phyloP scores from a whole-genome alignment of 2,113 vertebrate genomes.

The Sturnira hondurensis region DNA sequence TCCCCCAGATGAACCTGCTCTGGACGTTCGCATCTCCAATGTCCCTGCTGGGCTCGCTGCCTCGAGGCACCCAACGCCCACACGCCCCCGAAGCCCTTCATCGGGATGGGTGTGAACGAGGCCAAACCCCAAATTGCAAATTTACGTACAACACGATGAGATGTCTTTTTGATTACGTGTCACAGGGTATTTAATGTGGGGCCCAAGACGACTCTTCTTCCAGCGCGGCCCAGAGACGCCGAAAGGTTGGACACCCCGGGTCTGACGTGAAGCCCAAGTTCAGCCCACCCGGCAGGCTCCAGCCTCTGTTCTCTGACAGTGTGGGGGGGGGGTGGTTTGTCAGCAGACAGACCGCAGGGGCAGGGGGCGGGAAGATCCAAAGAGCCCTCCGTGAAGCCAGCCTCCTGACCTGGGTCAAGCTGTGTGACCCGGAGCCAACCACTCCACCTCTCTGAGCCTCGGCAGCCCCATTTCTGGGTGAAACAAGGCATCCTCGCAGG shows the following conservation, averaged over 20 bases:
- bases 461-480: neutral
- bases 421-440: neutral
- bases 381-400: fast-evolving
- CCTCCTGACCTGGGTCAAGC: fast-evolving
- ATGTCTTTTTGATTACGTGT: too few relatives aligned
- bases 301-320: neutral
- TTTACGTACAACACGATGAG: too few relatives aligned
- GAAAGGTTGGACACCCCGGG: too few relatives aligned
- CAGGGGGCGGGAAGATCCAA: neutral
- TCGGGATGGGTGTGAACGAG: too few relatives aligned
- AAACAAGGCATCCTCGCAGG: neutral
- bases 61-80: fast-evolving
- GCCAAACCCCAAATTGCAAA: too few relatives aligned
- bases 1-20: neutral
- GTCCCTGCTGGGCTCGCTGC: neutral
- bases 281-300: neutral
- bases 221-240: too few relatives aligned
- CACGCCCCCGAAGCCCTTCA: neutral
- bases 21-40: too few relatives aligned
- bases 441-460: neutral
- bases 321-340: neutral
- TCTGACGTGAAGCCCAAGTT: neutral
- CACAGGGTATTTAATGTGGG: too few relatives aligned
- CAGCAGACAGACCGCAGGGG: neutral
- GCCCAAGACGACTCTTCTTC: too few relatives aligned